Evolutionary conservation across 1,140 invertebrate species (phyloP).

Genomic region (Bombyx mori): ASM3026992v2 NC_085132.1:5610001-5610500

Average conservation of each 20-base stretch:
- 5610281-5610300: not conserved
- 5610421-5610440: no score
- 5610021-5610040: not conserved
- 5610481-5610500: no score
- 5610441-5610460: no score
- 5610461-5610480: no score
- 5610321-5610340: no score
- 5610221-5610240: not conserved
- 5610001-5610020: constrained; percentile 17
- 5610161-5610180: not conserved
- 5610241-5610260: not conserved
- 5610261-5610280: not conserved
- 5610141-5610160: not conserved
- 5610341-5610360: no score
- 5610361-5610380: no score
- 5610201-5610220: not conserved
- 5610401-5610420: no score
- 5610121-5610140: not conserved
- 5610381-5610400: no score
- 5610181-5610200: not conserved
- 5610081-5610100: not conserved
- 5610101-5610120: not conserved
- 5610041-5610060: not conserved
- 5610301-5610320: not conserved
- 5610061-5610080: not conserved